Evolutionary conservation across 2,888 invertebrate genomes (phyloP).

Genomic region (Trachelus tabidus): DNA sequence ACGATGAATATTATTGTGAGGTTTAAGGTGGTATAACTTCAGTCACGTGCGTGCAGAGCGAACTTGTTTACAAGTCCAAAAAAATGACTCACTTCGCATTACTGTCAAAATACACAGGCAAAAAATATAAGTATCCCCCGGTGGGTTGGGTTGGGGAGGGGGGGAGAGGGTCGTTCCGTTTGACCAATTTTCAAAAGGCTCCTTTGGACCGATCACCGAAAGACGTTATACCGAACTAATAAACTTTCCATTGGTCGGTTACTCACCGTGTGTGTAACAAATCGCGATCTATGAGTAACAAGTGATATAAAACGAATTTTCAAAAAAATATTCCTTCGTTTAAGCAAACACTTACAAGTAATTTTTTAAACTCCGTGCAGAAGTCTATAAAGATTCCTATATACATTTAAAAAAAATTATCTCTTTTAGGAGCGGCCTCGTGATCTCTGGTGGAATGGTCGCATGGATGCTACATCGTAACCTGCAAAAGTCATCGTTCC

Average conservation of each 20-base stretch:
- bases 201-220: neutral
- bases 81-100: neutral
- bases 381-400: neutral
- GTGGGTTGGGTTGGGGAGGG: too few relatives aligned
- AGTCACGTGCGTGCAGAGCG: neutral
- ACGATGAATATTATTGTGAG: neutral
- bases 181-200: neutral
- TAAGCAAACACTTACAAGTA: too few relatives aligned
- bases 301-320: neutral
- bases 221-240: neutral
- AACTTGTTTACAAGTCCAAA: neutral
- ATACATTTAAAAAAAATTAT: slow-evolving; percentile 6
- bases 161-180: neutral
- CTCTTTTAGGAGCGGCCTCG: slow-evolving; percentile 46
- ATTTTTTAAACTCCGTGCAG: neutral
- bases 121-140: neutral
- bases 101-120: neutral
- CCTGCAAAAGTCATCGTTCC: slow-evolving; percentile 4
- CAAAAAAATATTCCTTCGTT: neutral
- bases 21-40: neutral
- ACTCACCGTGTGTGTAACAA: neutral
- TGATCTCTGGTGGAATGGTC: slow-evolving; percentile 45
- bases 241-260: neutral
- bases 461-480: slow-evolving; percentile 42
- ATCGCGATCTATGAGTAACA: neutral